These are phyloP conservation scores for Prunella strophiata DNA, from an alignment of 2,797 vertebrate genomes.

Conservation along the genomic window DNA sequence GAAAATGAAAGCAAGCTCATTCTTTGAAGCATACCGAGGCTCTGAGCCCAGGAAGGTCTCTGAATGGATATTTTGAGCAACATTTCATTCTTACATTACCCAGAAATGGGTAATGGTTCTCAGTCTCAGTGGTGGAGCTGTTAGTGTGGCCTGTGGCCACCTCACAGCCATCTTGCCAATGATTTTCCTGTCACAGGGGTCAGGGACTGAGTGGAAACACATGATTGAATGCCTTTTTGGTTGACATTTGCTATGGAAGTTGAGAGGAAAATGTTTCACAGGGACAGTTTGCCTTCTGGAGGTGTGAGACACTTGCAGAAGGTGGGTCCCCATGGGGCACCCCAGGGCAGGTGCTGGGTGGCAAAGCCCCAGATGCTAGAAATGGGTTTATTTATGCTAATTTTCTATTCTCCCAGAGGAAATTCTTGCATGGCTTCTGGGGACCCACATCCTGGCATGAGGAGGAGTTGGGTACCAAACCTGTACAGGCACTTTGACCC, in stretches of 20 bases:
- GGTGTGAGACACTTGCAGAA: not conserved
- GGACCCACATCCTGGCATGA: fast-evolving
- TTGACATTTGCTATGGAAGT: not conserved
- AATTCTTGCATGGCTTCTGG: not conserved
- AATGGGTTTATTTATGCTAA: not conserved
- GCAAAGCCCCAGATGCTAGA: not conserved
- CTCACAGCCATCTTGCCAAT: not conserved
- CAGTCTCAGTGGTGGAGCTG: not conserved
- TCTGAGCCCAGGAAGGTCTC: not conserved
- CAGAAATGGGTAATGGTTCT: not conserved
- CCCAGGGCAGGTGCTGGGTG: not conserved
- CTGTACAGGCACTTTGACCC: not conserved
- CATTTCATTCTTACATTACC: not conserved
- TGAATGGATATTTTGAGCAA: not conserved
- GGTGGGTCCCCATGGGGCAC: not conserved
- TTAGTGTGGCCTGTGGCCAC: not conserved
- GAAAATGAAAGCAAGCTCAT: not conserved
- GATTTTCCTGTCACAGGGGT: not conserved
- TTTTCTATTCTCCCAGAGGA: not conserved
- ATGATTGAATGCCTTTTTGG: not conserved
- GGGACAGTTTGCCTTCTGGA: not conserved
- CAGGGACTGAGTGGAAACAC: not conserved
- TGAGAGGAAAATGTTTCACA: not conserved
- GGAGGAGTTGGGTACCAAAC: not conserved
- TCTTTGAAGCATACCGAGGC: not conserved